Evolutionary conservation across 1,140 invertebrate species (phyloP).

Genomic region (Littorina saxatilis): DNA sequence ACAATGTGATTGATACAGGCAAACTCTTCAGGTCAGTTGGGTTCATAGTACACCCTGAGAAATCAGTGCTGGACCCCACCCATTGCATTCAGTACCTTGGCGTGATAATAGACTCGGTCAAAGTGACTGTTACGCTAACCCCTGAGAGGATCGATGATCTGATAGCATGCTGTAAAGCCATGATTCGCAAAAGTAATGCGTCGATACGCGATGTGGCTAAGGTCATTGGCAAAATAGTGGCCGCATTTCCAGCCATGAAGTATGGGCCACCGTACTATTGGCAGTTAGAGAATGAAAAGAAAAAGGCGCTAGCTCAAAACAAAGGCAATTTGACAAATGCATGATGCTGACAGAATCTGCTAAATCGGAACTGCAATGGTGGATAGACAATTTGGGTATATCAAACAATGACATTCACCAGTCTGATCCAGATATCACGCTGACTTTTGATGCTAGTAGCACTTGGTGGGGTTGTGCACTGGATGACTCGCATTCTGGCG

Average conservation of each 20-base stretch:
- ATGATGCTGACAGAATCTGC: not conserved
- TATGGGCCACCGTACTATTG: not conserved
- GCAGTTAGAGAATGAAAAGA: constrained; percentile 5
- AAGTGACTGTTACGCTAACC: not conserved
- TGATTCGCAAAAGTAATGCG: not conserved
- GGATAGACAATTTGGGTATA: not conserved
- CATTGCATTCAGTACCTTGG: constrained; percentile 14
- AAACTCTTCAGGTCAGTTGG: not conserved
- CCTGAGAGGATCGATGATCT: not conserved
- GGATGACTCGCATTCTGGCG: not conserved
- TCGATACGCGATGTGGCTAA: not conserved
- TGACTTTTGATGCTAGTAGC: not conserved
- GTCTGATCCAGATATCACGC: not conserved
- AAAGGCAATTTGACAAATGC: not conserved
- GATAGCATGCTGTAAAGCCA: not conserved
- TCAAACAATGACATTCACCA: constrained; percentile 6
- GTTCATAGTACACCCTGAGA: constrained; percentile 27
- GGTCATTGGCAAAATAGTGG: not conserved
- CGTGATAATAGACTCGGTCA: not conserved
- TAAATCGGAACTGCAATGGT: constrained; percentile 1
- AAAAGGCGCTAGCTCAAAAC: not conserved
- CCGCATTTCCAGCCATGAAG: not conserved
- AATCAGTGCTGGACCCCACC: constrained; percentile 20
- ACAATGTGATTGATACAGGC: constrained; percentile 1
- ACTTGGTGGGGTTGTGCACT: not conserved